Percentiles rank a stretch among this genome's conserved stretches.
Evolutionary conservation across 2,113 vertebrate species (phyloP).

Genomic region (Aspiorhynchus laticeps): DNA sequence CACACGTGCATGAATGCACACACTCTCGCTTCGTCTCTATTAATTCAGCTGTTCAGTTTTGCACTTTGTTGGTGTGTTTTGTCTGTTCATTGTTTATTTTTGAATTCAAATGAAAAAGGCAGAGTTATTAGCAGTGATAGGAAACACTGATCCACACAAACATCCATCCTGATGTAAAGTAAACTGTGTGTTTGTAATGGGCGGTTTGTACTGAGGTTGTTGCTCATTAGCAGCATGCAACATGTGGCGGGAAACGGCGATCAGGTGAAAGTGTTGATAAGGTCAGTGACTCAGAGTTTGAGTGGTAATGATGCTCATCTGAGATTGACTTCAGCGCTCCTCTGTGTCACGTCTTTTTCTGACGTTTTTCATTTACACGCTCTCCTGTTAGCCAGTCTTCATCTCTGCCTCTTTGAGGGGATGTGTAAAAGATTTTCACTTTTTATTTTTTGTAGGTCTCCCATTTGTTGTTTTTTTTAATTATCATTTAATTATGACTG

Average conservation of each 20-base stretch:
- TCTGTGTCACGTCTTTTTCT: neutral
- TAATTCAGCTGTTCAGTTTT: neutral
- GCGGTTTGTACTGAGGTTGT: neutral
- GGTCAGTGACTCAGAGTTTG: slow-evolving; percentile 16
- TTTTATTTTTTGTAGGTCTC: too few relatives aligned
- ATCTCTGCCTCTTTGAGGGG: too few relatives aligned
- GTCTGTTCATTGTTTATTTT: neutral
- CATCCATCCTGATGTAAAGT: neutral
- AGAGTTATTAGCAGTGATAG: neutral
- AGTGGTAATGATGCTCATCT: neutral
- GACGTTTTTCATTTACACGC: neutral
- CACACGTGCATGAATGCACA: neutral
- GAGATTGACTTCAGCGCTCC: neutral
- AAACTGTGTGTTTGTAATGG: neutral
- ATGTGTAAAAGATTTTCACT: too few relatives aligned
- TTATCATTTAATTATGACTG: too few relatives aligned
- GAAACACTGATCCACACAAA: neutral
- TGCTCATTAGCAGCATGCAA: neutral
- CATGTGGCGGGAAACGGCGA: neutral
- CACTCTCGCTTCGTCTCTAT: neutral
- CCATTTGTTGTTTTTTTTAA: too few relatives aligned
- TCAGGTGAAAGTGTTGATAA: slow-evolving; percentile 23
- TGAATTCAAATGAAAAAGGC: neutral
- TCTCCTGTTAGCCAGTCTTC: neutral
- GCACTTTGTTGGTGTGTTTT: neutral